These are phyloP conservation scores for Siniperca knerii DNA, from an alignment of 2,113 vertebrate genomes.

Conservation along the genomic window DNA sequence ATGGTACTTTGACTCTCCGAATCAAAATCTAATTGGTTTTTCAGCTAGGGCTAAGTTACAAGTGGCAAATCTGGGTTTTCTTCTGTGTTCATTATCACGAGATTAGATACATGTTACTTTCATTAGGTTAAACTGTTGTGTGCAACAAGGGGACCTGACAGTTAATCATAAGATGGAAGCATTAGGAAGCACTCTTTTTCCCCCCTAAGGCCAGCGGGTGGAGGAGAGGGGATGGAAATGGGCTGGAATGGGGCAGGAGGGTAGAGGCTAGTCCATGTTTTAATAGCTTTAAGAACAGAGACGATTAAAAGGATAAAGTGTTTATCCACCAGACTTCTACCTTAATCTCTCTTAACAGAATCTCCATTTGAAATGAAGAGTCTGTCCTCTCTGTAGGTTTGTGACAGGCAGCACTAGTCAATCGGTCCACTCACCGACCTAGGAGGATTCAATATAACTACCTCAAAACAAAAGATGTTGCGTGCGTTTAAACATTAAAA, in stretches of 20 bases:
- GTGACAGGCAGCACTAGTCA: neutral
- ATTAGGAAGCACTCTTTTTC: slow-evolving; percentile 30
- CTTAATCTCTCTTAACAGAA: slow-evolving; percentile 66
- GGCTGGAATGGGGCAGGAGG: slow-evolving; percentile 9
- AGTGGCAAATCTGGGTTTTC: slow-evolving; percentile 35
- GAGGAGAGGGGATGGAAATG: slow-evolving; percentile 37
- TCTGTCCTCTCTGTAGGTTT: slow-evolving; percentile 8
- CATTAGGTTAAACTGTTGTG: slow-evolving; percentile 54
- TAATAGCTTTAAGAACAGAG: slow-evolving; percentile 71
- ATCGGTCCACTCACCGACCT: neutral
- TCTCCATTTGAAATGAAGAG: slow-evolving; percentile 29
- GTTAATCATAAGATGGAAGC: slow-evolving; percentile 60
- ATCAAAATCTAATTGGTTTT: slow-evolving; percentile 67
- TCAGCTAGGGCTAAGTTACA: slow-evolving; percentile 34
- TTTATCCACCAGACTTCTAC: slow-evolving; percentile 58
- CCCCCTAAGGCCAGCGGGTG: slow-evolving; percentile 20
- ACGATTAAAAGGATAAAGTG: slow-evolving; percentile 76
- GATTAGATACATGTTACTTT: slow-evolving; percentile 63
- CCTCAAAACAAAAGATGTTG: neutral
- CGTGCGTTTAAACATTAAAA: neutral
- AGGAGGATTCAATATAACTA: neutral
- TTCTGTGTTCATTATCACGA: slow-evolving; percentile 40
- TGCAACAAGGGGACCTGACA: slow-evolving; percentile 53
- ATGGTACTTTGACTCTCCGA: slow-evolving; percentile 57
- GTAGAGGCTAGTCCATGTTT: slow-evolving; percentile 48